These are phyloP conservation scores for Danaus melanippus DNA, from an alignment of 1,140 invertebrate genomes.

Conservation along the genomic window DNA sequence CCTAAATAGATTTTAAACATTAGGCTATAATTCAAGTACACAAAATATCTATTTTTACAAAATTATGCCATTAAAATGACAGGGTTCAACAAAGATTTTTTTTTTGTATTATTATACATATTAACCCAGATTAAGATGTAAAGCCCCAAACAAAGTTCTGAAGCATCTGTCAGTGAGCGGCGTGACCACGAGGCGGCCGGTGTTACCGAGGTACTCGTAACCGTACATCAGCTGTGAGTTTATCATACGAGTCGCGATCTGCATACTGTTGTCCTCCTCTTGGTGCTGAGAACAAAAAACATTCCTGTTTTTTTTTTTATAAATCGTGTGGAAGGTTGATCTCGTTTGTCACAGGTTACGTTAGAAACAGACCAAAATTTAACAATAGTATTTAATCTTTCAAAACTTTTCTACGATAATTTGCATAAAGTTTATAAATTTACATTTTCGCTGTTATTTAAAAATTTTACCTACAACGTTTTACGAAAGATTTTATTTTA, in stretches of 20 bases:
- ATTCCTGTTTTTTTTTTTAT: not conserved
- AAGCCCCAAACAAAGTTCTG: constrained; percentile 91
- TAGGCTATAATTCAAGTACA: too few relatives aligned
- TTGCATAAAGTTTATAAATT: too few relatives aligned
- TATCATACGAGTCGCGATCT: constrained; percentile 90
- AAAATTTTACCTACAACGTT: too few relatives aligned
- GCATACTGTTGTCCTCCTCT: constrained; percentile 51
- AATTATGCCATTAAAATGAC: too few relatives aligned
- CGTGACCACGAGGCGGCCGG: constrained; percentile 89
- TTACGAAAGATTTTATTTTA: too few relatives aligned
- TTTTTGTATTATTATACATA: not conserved
- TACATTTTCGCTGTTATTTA: too few relatives aligned
- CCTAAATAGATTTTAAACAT: constrained; percentile 44
- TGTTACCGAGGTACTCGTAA: constrained; percentile 97
- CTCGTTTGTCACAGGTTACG: too few relatives aligned
- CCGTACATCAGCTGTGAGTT: constrained; percentile 92
- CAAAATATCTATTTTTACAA: too few relatives aligned
- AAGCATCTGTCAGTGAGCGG: constrained; percentile 95
- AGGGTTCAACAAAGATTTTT: not conserved
- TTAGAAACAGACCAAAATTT: too few relatives aligned
- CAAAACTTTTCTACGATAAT: too few relatives aligned
- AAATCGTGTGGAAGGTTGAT: too few relatives aligned
- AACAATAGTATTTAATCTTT: too few relatives aligned
- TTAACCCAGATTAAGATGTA: constrained; percentile 84
- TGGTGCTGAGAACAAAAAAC: constrained; percentile 33